A percentile compares a stretch with the other conserved stretches of the same genome.
These are phyloP conservation scores for Agrochola circellaris DNA, from an alignment of 2,888 invertebrate genomes.

Conservation along the genomic window DNA sequence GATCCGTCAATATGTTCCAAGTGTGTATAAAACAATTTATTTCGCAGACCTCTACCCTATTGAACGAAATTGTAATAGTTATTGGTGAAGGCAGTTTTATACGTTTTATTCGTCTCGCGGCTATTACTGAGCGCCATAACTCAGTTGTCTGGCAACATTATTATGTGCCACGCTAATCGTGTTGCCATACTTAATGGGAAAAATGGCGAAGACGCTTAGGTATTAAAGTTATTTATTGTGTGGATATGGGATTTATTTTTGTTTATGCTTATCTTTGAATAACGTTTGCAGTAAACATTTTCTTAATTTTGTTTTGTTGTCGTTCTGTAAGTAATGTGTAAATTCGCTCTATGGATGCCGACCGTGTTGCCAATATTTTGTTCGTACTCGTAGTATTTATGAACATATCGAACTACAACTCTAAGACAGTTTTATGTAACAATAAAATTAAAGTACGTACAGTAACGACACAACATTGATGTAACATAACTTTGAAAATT, in stretches of 20 bases:
- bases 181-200: conserved; percentile 74
- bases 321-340: not conserved
- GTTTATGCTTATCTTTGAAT: conserved; percentile 47
- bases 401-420: not conserved
- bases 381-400: too few species aligned
- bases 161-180: conserved; percentile 73
- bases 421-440: not conserved
- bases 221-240: conserved; percentile 60
- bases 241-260: conserved; percentile 44
- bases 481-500: too few species aligned
- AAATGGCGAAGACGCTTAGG: conserved; percentile 67
- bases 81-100: conserved; percentile 60
- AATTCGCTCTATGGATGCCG: not conserved
- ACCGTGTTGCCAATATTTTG: not conserved
- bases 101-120: conserved; percentile 63
- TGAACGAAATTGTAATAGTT: conserved; percentile 50
- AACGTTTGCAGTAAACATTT: conserved; percentile 28
- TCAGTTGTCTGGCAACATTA: conserved; percentile 77
- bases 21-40: conserved; percentile 46
- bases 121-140: conserved; percentile 72
- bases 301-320: conserved; percentile 52
- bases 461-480: too few species aligned
- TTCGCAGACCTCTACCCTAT: conserved; percentile 38
- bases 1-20: conserved; percentile 30
- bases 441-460: not conserved